Evolutionary conservation across 2,888 invertebrate genomes (phyloP), one percentile per base, ranked within the genome.

Genomic region (Omphaloscelis lunosa): DNA sequence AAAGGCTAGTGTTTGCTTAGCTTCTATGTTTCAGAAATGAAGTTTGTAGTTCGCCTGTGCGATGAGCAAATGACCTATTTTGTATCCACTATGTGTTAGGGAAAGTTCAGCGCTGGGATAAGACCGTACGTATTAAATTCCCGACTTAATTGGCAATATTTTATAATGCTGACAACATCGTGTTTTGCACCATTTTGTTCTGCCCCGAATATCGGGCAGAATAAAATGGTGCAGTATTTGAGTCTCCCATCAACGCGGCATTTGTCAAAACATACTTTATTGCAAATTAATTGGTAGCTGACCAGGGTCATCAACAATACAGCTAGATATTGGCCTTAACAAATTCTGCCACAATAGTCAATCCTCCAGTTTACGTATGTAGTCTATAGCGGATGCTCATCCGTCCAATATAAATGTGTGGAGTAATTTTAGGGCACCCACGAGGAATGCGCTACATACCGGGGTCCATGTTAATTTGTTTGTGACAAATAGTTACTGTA

Each of bases 361-460:
- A 58, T 39, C 12, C 58, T 58, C 20, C 48, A 39, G 15, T 59
- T 41, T 61, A 45, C 83, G 63, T 20, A 65, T 34, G 34, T 29
- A 80, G 39, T 61, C 27, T n/a, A 63, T 27, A 62, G 70, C 80
- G 80, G 80, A 80, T 78, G 80, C 34, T 83, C 80, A 78, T 80
- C 70, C 83, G 83, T 83, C 39, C 79, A 83, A 83, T 78, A 53
- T 70, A 48, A 83, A 78, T 70, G 79, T 53, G 79, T 66, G 9
- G 53, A 67, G 56, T 80, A 53, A 67, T 77, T 79, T 67, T 56
- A 77, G 39, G 78, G 83, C 80, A 80, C 80, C 80, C 83, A 80
- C 83, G 48, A 79, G 59, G 79, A 71, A 48, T 34, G 51, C 27
- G 34, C 56, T 62, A 62, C 77, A 67, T 82, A 67, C 66, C n/a